A percentile compares a stretch with the other conserved stretches of the same genome.
Evolutionary conservation across 2,888 invertebrate species (phyloP).

Genomic region (Drosophila setosimentum): DNA sequence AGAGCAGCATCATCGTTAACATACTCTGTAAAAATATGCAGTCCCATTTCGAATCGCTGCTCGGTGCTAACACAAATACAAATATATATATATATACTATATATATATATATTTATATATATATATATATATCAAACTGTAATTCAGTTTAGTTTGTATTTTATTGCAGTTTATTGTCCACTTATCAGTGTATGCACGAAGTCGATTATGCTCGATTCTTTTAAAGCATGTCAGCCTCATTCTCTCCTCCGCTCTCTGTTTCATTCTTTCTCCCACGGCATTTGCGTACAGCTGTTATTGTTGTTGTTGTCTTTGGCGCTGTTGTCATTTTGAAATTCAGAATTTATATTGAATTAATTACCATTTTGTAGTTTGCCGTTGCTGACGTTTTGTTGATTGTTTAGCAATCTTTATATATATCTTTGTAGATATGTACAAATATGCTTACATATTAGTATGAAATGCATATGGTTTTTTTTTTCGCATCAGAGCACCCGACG

Average conservation of each 20-base stretch:
- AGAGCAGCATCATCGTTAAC: conserved; percentile 13
- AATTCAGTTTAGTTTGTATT: background rate
- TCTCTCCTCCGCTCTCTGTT: background rate
- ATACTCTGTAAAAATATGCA: conserved; percentile 23
- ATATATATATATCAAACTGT: background rate
- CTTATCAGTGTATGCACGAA: conserved; percentile 5
- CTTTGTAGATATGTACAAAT: conserved; percentile 1
- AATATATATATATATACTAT: background rate
- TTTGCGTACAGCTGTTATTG: conserved; percentile 3
- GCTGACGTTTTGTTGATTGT: conserved; percentile 58
- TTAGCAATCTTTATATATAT: conserved; percentile 36
- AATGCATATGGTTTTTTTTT: background rate
- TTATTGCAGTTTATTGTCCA: too few relatives aligned
- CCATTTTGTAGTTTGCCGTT: conserved; percentile 59
- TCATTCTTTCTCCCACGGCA: conserved; percentile 13
- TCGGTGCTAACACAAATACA: background rate
- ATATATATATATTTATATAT: too few relatives aligned
- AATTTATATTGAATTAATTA: conserved; percentile 74
- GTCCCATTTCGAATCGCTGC: background rate
- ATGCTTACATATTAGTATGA: background rate
- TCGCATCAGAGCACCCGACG: conserved; percentile 40
- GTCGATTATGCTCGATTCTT: background rate
- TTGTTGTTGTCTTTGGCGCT: conserved; percentile 13
- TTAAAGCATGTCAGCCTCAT: background rate
- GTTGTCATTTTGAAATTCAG: conserved; percentile 28